These are phyloP conservation scores for Pammene fasciana DNA, from an alignment of 2,888 invertebrate species.

Conservation along the genomic window DNA sequence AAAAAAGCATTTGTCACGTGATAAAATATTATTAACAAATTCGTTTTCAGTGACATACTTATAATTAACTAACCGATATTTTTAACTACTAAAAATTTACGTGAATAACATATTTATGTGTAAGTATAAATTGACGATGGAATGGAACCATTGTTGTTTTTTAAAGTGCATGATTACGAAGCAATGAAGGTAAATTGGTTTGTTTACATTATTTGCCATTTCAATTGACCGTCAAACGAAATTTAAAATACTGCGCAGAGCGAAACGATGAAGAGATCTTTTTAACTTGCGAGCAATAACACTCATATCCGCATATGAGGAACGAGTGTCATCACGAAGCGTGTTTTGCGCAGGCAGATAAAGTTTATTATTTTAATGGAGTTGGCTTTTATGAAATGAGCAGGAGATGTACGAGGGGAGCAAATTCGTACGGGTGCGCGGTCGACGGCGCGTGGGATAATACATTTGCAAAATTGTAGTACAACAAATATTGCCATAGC, in stretches of 20 bases:
- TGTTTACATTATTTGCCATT: neutral
- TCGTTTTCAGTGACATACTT: too few relatives aligned
- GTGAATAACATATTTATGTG: too few relatives aligned
- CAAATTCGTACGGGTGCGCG: conserved; percentile 6
- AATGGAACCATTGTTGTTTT: too few relatives aligned
- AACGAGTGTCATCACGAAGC: conserved; percentile 15
- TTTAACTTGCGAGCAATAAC: conserved; percentile 34
- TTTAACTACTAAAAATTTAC: too few relatives aligned
- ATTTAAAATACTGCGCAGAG: conserved; percentile 41
- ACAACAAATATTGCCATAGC: neutral
- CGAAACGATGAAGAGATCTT: conserved; percentile 23
- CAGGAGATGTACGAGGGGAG: conserved; percentile 34
- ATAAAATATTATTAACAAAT: too few relatives aligned
- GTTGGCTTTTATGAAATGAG: conserved; percentile 42
- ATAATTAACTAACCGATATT: too few relatives aligned
- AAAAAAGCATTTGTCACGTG: too few relatives aligned
- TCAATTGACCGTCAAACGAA: neutral
- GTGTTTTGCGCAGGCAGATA: conserved; percentile 33
- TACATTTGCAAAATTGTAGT: conserved; percentile 5
- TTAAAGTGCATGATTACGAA: too few relatives aligned
- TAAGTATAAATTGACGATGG: too few relatives aligned
- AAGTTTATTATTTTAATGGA: conserved; percentile 43
- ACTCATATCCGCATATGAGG: conserved; percentile 27
- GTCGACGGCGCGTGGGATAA: conserved; percentile 26
- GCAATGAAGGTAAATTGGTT: too few relatives aligned